A percentile compares a stretch with the other conserved stretches of the same genome.
Evolutionary conservation across 2,797 vertebrate genomes (phyloP).

Genomic region (Kryptolebias ocellatus): DNA sequence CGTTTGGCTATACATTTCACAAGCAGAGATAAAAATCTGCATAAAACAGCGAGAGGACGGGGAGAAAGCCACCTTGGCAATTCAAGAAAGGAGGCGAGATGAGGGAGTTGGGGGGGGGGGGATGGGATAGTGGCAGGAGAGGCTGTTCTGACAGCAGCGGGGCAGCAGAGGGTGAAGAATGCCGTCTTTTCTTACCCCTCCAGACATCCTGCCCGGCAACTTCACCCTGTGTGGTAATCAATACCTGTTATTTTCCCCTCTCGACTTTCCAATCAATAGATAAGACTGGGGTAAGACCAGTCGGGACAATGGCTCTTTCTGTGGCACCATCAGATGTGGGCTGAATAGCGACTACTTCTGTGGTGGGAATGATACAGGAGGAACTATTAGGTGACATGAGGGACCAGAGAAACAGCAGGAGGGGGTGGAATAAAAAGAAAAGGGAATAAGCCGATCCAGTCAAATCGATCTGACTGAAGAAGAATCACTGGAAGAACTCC

Average conservation of each 20-base stretch:
- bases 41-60: conserved; percentile 49
- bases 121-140: conserved; percentile 46
- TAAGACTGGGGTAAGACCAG: conserved; percentile 72
- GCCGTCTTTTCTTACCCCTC: conserved; percentile 73
- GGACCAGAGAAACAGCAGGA: conserved; percentile 66
- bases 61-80: conserved; percentile 49
- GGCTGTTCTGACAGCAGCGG: conserved; percentile 73
- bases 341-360: conserved; percentile 71
- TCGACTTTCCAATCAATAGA: conserved; percentile 82
- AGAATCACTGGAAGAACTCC: conserved; percentile 34
- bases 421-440: conserved; percentile 51
- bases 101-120: conserved; percentile 23
- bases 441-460: conserved; percentile 65
- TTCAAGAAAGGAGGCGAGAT: conserved; percentile 58
- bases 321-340: conserved; percentile 74
- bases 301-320: conserved; percentile 79
- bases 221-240: conserved; percentile 75
- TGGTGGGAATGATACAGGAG: conserved; percentile 76
- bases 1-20: conserved; percentile 77
- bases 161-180: conserved; percentile 69
- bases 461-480: conserved; percentile 57
- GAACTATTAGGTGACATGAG: conserved; percentile 77
- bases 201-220: conserved; percentile 68
- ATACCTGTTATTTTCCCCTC: conserved; percentile 77
- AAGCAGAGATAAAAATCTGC: conserved; percentile 79